Evolutionary conservation across 2,797 vertebrate genomes (phyloP).

Genomic region (Geotrypetes seraphini): DNA sequence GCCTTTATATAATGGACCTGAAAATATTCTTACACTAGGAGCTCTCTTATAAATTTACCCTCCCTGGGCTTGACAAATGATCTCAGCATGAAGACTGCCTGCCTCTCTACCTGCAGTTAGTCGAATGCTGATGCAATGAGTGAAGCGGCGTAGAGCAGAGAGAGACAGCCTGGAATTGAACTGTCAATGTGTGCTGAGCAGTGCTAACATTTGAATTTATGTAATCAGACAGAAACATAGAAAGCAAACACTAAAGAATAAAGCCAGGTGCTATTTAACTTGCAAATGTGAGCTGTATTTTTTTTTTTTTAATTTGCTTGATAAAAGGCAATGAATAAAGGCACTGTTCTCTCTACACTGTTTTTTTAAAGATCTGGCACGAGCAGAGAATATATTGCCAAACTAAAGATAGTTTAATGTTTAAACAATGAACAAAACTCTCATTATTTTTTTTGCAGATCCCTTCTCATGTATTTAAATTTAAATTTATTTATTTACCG

Average conservation of each 20-base stretch:
- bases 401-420: background rate
- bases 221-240: background rate
- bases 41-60: too few species aligned
- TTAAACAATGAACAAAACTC: background rate
- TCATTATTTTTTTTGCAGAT: slow-evolving; percentile 1
- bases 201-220: background rate
- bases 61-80: background rate
- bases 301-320: background rate
- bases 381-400: background rate
- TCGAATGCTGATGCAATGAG: background rate
- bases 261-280: background rate
- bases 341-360: background rate
- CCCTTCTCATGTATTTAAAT: background rate
- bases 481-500: background rate
- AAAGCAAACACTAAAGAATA: background rate
- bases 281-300: background rate
- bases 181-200: background rate
- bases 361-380: slow-evolving; percentile 2
- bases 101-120: background rate
- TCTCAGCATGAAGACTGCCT: background rate
- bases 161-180: slow-evolving; percentile 5
- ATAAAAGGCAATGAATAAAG: slow-evolving; percentile 5
- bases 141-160: background rate
- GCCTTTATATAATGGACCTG: too few species aligned
- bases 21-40: too few species aligned